Evolutionary conservation across 1,140 invertebrate genomes (phyloP).

Genomic region (Caenorhabditis briggsae): DNA sequence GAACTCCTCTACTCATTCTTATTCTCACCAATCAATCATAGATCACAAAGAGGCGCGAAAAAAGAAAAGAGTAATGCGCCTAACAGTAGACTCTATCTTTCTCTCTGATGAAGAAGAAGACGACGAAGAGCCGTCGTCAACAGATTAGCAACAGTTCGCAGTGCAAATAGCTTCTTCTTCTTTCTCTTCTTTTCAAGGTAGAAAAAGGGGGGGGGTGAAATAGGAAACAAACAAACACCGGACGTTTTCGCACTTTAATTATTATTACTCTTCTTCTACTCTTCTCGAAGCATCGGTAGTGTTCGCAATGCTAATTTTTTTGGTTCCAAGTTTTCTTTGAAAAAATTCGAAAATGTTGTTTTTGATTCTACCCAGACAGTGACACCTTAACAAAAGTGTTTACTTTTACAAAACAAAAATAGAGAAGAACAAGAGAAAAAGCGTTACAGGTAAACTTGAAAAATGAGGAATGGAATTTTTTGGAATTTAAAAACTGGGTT

Average conservation of each 20-base stretch:
- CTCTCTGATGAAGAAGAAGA: conserved; percentile 6
- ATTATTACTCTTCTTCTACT: conserved; percentile 1
- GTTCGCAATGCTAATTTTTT: no score
- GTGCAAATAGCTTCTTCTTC: conserved; percentile 13
- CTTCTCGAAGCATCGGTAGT: neutral
- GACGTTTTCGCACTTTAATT: neutral
- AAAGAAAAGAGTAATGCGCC: neutral
- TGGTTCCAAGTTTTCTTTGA: no score
- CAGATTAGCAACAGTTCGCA: conserved; percentile 50
- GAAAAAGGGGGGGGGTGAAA: neutral
- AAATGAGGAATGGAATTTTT: no score
- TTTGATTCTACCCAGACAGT: no score
- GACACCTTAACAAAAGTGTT: no score
- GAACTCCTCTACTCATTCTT: neutral
- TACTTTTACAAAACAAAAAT: no score
- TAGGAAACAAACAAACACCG: no score
- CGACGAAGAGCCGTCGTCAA: conserved; percentile 5
- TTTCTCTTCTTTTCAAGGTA: neutral
- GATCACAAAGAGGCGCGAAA: conserved; percentile 15
- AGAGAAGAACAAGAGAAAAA: no score
- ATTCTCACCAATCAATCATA: conserved; percentile 10
- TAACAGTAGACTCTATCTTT: no score
- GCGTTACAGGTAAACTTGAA: no score
- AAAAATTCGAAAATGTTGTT: no score
- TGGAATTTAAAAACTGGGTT: no score